Base-by-base conservation (phyloP, 2,797 vertebrate genomes). In the Arnoldichthys spilopterus region DNA sequence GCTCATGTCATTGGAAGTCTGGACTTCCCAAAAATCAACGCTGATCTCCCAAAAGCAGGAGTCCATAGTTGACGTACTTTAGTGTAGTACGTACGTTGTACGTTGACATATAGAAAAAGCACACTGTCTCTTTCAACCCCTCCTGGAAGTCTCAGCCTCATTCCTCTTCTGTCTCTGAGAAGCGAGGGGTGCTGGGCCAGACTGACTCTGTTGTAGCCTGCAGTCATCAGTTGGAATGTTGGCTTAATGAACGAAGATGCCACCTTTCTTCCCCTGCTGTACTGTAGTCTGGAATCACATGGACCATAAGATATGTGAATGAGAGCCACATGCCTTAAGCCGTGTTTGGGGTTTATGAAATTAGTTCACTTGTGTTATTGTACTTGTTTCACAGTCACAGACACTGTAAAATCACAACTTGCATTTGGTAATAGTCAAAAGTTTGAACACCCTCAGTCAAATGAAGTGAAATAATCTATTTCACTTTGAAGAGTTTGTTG, bases 91-190 rank as follows among this genome's bases (percentile, higher is more conserved):
- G 76, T 72, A 34, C 34, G 53, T 63, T 68, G 40, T 58, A 72
- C 63, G 49, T 12, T 79, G 76, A 78, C 66, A 64, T 74, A 61
- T 62, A 62, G 77, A 75, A 30, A 26, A 59, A 70, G 85, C 82
- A 87, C 86, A 85, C 82, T 85, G 84, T 87, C 83, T 80, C 69
- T 72, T 45, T 28, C 69, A 81, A 74, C 81, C 84, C 77, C 77
- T 76, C 59, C 83, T 77, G 80, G 69, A 87, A 75, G 72, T 76
- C 74, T 76, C 76, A 66, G 79, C 74, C 76, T 75, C 61, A 82
- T 84, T 84, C 62, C 58, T 85, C 75, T 82, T 83, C n/a, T n/a
- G 26, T 58, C 74, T 80, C 64, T 59, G 69, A 64, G 75, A 75
- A 69, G 77, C 40, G 13, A 62, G 30, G 68, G 76, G 56, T 49